Evolutionary conservation across 2,888 invertebrate species (phyloP).

Genomic region (Unio delphinus): DNA sequence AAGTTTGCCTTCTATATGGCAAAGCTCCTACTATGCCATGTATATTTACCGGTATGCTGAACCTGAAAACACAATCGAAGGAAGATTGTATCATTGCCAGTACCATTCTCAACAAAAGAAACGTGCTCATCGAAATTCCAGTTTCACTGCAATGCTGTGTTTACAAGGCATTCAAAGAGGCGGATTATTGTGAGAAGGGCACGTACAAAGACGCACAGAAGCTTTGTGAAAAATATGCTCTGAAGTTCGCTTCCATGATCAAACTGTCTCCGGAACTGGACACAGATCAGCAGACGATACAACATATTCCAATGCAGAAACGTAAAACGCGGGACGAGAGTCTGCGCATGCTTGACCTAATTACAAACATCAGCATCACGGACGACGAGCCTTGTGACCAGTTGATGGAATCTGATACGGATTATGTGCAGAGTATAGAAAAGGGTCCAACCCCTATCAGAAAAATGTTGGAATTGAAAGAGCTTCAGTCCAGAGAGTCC

Average conservation of each 20-base stretch:
- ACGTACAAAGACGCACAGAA: slow-evolving; percentile 51
- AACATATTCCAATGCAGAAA: slow-evolving; percentile 53
- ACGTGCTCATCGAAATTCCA: slow-evolving; percentile 60
- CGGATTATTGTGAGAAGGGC: slow-evolving; percentile 35
- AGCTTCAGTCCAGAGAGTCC: slow-evolving; percentile 3
- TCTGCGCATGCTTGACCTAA: slow-evolving; percentile 53
- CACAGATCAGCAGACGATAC: slow-evolving; percentile 48
- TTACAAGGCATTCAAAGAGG: slow-evolving; percentile 30
- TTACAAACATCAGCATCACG: slow-evolving; percentile 56
- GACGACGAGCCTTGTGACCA: slow-evolving; percentile 49
- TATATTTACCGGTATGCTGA: slow-evolving; percentile 60
- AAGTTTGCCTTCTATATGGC: slow-evolving; percentile 58
- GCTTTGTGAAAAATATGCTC: slow-evolving; percentile 53
- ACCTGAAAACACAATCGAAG: slow-evolving; percentile 29
- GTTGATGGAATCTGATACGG: slow-evolving; percentile 46
- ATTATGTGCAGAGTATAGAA: slow-evolving; percentile 46
- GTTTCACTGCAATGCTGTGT: slow-evolving; percentile 29
- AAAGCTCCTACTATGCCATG: slow-evolving; percentile 60
- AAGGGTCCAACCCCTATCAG: slow-evolving; percentile 24
- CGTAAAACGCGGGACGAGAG: slow-evolving; percentile 41
- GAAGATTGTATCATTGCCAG: slow-evolving; percentile 51
- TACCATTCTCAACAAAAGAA: slow-evolving; percentile 55
- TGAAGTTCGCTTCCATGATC: slow-evolving; percentile 50
- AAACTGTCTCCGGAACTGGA: slow-evolving; percentile 57
- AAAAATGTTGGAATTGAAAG: slow-evolving; percentile 46